Evolutionary conservation across 2,113 vertebrate species (phyloP), one percentile per base, ranked within the genome.

Genomic region (Eulemur macaco): DNA sequence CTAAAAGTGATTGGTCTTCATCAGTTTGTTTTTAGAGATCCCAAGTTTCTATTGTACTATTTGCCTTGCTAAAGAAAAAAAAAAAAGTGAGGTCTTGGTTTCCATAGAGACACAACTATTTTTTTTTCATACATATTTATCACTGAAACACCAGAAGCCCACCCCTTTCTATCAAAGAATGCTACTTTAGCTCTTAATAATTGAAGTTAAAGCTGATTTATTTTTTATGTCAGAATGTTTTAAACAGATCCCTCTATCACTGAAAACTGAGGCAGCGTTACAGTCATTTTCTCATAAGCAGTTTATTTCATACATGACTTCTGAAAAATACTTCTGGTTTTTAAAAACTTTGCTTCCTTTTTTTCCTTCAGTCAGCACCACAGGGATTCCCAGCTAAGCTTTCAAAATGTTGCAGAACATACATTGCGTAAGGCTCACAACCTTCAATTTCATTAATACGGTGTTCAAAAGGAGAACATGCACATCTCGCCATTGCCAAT

Each of bases 151-250:
- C 77, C 97, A 97, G 91, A 98, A 98, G 81, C 69, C 92, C 95
- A 97, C 80, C 88, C 83, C 92, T 96, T 98, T 96, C 92, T 97
- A 96, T 97, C 90, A 92, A 94, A 98, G 95, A 97, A 98, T 96
- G 88, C 95, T 98, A 98, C 97, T 98, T 98, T 98, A 98, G 88
- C 47, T 96, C 97, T 98, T 98, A 96, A 98, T 98, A 98, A 98
- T 95, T 98, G 98, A 98, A 98, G 96, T 94, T 93, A 98, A 98
- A 97, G 74, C 95, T 98, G 98, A 98, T 98, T 98, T 98, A 97
- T 98, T 97, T 99, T 98, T 98, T 96, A 95, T 98, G 96, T 96
- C 96, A 97, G 91, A 34, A 58, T 97, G 52, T 98, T 97, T 98
- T 98, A 98, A 98, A 98, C 89, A 97, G 92, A 98, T 97, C 91